Conservation (phyloP, 2,888 invertebrate genomes). For the Sinotaia quadrata region DNA sequence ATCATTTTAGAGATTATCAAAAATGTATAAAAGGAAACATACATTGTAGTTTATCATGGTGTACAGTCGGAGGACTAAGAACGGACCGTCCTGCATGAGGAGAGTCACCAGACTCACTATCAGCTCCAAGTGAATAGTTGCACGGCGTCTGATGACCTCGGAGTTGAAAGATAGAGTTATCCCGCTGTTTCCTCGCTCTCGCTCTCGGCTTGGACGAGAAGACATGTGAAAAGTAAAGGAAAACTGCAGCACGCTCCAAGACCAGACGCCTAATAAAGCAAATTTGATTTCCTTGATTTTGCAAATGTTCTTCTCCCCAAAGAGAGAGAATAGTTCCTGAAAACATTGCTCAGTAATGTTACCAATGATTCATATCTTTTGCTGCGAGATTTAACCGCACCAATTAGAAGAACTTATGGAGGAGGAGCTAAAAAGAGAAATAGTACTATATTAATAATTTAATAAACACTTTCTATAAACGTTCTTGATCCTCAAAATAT, state of each 20-base stretch:
- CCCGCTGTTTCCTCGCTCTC: background rate
- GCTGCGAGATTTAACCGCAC: too few species aligned
- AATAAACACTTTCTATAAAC: too few species aligned
- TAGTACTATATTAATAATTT: too few species aligned
- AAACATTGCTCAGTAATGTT: too few species aligned
- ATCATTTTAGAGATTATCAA: too few species aligned
- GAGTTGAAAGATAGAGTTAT: too few species aligned
- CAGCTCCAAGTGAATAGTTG: conserved; percentile 62
- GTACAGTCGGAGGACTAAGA: conserved; percentile 75
- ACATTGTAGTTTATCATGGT: conserved; percentile 88
- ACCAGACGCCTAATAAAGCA: conserved; percentile 65
- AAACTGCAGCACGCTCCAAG: conserved; percentile 69
- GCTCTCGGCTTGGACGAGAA: conserved; percentile 35
- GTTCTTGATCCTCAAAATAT: too few species aligned
- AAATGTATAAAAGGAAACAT: too few species aligned
- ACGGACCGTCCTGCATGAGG: conserved; percentile 48
- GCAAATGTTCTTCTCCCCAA: conserved; percentile 54
- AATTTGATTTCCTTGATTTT: conserved; percentile 57
- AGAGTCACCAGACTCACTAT: conserved; percentile 51
- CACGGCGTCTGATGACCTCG: too few species aligned
- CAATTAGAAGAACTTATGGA: too few species aligned
- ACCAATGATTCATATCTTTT: too few species aligned
- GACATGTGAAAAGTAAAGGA: conserved; percentile 67
- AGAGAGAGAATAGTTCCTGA: conserved; percentile 58
- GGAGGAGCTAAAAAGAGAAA: too few species aligned